Base-by-base conservation (phyloP, 2,888 invertebrate genomes). In the Cryptophagus acutangulus region DNA sequence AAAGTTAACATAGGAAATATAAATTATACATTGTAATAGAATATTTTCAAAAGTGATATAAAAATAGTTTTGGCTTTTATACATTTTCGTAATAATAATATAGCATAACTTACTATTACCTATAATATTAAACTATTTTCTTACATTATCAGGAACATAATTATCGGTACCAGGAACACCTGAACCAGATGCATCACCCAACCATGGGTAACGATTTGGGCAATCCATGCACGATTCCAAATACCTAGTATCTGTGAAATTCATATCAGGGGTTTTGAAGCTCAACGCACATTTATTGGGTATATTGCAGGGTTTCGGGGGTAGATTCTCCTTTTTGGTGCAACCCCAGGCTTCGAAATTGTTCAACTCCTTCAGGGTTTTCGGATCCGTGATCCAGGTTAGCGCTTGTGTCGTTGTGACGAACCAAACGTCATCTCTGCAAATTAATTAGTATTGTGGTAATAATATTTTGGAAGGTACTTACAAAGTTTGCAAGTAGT, bases 361-460 rank as follows among this genome's bases (percentile, higher is more conserved):
- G 55, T 65, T 73, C 20, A 92, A 67, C 6, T 80, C 71, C 51
- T 81, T 83, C 2, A 76, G 65, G 1, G 85, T 74, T 59, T 82
- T 82, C 0, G 91, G 91, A 57, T 91, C 90, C 1, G 90, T 89
- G 67, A 91, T 86, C 86, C 90, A 93, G 26, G 87, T 86, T 41
- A 93, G 69, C n/a, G 86, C 84, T 73, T 92, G 90, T 0, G 91
- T 90, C 17, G 82, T 77, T 2, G 91, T 90, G 17, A 91, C 84
- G 59, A 88, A 86, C 76, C 86, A 89, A 5, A 91, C 88, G 65
- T 91, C 90, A 36, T 83, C 78, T 51, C 91, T 91, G 70, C 25
- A 71, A 71, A 52, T 41, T 20, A 52, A 24, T 52, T 30, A 17
- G 18, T 18, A 24, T 31, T 24, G 6, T 20, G n/a, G 13, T 25